These are phyloP conservation scores for Luperina testacea DNA, from an alignment of 2,888 invertebrate genomes.

Conservation along the genomic window DNA sequence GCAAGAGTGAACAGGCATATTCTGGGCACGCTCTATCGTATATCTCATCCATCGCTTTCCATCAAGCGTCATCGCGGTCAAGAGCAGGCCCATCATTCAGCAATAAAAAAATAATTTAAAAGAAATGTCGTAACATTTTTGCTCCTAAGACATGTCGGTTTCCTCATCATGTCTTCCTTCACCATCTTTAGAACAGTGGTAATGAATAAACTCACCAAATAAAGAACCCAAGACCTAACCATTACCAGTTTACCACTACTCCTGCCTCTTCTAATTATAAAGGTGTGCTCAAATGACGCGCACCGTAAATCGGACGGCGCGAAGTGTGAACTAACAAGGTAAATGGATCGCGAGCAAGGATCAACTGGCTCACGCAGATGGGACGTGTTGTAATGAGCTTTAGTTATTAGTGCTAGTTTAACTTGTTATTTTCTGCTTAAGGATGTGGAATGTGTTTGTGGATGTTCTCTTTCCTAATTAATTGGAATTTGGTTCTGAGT, in stretches of 20 bases:
- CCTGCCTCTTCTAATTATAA: slow-evolving; percentile 47
- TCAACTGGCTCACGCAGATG: slow-evolving; percentile 64
- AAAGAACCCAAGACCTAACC: neutral
- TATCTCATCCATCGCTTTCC: neutral
- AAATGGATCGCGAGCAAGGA: slow-evolving; percentile 60
- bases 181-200: neutral
- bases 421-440: slow-evolving; percentile 45
- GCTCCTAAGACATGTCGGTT: neutral
- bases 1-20: neutral
- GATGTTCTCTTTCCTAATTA: slow-evolving; percentile 22
- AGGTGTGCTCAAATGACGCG: slow-evolving; percentile 39
- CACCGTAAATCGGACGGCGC: slow-evolving; percentile 53
- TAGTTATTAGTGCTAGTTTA: slow-evolving; percentile 55
- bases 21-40: neutral
- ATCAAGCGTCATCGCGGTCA: neutral
- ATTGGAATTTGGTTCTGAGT: neutral
- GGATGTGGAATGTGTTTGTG: slow-evolving; percentile 4
- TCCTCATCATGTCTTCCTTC: neutral
- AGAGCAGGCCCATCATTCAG: neutral
- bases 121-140: too few species aligned
- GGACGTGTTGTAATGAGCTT: slow-evolving; percentile 60
- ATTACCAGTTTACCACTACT: neutral
- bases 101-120: too few species aligned
- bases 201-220: neutral
- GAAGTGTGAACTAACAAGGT: slow-evolving; percentile 64